phyloP scores from a whole-genome alignment of 2,888 invertebrate species.

The Sarcophaga variegata region DNA sequence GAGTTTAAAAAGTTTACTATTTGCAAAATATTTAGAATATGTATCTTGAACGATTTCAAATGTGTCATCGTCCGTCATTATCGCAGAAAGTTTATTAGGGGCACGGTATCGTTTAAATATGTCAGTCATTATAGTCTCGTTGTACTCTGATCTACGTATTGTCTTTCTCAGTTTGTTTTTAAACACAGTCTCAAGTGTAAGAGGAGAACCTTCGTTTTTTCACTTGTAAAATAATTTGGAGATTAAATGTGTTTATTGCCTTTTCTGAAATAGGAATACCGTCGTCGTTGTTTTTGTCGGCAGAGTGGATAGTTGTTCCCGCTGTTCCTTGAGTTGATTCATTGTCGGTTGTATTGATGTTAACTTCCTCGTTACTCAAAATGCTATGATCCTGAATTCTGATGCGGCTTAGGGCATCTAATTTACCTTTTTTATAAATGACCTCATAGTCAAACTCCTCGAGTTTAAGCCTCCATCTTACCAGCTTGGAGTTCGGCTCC shows the following conservation, averaged over 20 bases:
- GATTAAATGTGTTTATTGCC: slow-evolving; percentile 70
- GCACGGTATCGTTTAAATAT: slow-evolving; percentile 47
- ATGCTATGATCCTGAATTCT: background rate
- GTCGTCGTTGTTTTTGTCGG: slow-evolving; percentile 63
- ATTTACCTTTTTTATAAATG: slow-evolving; percentile 70
- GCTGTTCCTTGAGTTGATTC: slow-evolving; percentile 40
- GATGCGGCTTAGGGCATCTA: slow-evolving; percentile 59
- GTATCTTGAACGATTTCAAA: slow-evolving; percentile 23
- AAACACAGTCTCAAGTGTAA: slow-evolving; percentile 51
- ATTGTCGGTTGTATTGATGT: slow-evolving; percentile 51
- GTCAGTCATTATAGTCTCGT: slow-evolving; percentile 51
- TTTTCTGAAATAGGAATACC: slow-evolving; percentile 70
- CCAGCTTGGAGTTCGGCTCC: slow-evolving; percentile 16
- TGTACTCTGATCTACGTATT: slow-evolving; percentile 52
- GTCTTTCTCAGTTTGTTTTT: slow-evolving; percentile 63
- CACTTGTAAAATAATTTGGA: slow-evolving; percentile 63
- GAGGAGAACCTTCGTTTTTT: slow-evolving; percentile 41
- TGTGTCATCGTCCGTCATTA: slow-evolving; percentile 36
- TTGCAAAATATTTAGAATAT: slow-evolving; percentile 47
- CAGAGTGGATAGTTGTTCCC: slow-evolving; percentile 61
- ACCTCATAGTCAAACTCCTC: slow-evolving; percentile 70
- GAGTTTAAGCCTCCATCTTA: slow-evolving; percentile 26
- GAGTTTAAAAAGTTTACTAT: slow-evolving; percentile 24
- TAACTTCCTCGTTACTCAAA: slow-evolving; percentile 5
- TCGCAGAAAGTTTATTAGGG: slow-evolving; percentile 67